Conservation (phyloP, 2,797 vertebrate genomes). For the Erpetoichthys calabaricus region DNA sequence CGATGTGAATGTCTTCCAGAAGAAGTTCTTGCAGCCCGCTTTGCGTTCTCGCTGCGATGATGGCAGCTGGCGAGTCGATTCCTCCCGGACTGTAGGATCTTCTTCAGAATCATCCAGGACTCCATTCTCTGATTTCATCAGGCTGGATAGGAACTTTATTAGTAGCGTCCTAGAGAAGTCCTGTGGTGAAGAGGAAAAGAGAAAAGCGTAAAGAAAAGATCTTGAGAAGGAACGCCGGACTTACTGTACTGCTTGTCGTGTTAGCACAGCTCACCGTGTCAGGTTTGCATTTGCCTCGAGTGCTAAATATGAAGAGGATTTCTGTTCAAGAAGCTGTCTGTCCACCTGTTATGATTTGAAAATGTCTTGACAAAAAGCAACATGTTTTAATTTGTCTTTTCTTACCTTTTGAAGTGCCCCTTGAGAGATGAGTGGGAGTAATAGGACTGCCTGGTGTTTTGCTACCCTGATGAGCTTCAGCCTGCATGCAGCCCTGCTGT, state of each 20-base stretch:
- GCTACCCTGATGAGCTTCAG: no score
- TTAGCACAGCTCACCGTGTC: not conserved
- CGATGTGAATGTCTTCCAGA: conserved; percentile 65
- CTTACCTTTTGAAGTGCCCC: no score
- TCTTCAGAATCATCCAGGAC: conserved; percentile 19
- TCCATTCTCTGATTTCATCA: not conserved
- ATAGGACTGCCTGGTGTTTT: no score
- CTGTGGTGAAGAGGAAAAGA: conserved; percentile 14
- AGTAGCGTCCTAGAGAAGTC: conserved; percentile 30
- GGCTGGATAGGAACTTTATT: conserved; percentile 28
- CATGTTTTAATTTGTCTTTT: no score
- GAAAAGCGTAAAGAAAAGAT: not conserved
- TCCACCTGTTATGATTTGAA: no score
- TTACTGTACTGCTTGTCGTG: not conserved
- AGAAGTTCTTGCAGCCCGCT: conserved; percentile 59
- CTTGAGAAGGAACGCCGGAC: not conserved
- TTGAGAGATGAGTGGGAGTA: no score
- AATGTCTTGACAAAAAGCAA: no score
- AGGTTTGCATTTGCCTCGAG: no score
- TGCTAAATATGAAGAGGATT: no score
- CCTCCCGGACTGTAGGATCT: conserved; percentile 20
- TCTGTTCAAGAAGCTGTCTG: no score
- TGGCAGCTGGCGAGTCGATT: conserved; percentile 36
- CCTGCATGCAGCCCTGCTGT: no score
- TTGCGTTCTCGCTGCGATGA: conserved; percentile 47